phyloP scores from a whole-genome alignment of 2,113 vertebrate genomes.

The Hyperopisus bebe region DNA sequence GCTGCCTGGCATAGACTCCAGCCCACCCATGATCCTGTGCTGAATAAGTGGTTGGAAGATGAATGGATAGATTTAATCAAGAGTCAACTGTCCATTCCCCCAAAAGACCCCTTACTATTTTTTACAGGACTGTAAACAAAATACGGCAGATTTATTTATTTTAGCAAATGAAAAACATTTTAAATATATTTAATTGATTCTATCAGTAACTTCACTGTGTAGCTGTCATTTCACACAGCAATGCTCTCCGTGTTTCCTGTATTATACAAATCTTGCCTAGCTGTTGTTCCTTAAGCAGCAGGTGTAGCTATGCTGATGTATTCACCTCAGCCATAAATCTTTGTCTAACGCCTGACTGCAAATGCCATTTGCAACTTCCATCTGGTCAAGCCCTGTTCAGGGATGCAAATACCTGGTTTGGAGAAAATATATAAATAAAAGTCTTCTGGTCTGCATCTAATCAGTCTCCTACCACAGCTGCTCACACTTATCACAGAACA shows the following conservation, averaged over 20 bases:
- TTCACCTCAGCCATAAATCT: not conserved
- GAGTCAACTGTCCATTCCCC: not conserved
- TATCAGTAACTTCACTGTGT: not conserved
- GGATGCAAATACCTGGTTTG: not conserved
- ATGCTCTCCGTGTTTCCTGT: not conserved
- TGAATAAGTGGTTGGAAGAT: not conserved
- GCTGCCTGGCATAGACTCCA: not conserved
- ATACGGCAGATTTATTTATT: not conserved
- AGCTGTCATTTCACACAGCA: not conserved
- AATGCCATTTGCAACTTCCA: conserved; percentile 12
- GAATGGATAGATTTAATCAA: not conserved
- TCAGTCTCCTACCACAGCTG: not conserved
- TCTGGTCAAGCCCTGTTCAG: not conserved
- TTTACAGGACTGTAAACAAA: not conserved
- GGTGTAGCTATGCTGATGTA: not conserved
- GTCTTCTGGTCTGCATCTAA: not conserved
- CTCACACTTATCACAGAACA: not conserved
- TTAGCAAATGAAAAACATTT: not conserved
- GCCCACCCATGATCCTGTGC: not conserved
- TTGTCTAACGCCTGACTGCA: conserved; percentile 11
- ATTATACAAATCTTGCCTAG: not conserved
- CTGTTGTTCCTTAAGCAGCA: not conserved
- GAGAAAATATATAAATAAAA: conserved; percentile 5
- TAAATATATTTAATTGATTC: not conserved
- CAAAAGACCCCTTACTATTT: not conserved